Evolutionary conservation across 2,888 invertebrate species (phyloP), one percentile per base, ranked within the genome.

Genomic region (Lepidochrysops patricia): DNA sequence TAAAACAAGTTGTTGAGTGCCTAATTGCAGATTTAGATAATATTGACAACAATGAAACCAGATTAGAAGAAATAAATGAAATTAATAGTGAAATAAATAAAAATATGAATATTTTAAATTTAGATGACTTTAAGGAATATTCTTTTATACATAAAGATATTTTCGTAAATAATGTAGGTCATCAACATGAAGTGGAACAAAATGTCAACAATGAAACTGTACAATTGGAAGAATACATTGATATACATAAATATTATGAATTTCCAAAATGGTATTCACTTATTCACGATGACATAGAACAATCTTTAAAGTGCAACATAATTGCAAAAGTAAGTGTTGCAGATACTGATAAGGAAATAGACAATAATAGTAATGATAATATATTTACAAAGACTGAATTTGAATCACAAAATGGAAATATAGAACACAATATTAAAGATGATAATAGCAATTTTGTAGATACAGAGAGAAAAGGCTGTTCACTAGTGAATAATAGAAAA

Each of bases 251-350:
- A 43, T 43, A 43, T 43, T 23, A 52, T 29, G 29, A 29, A 29
- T 13, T 1, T 6, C 29, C 4, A 7, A 15, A 54, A 50, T 34
- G 34, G 19, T 19, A n/a, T n/a, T n/a, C n/a, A n/a, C n/a, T 23
- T 43, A 1, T 19, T 19, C 43, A 19, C 2, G 12, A 9, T 32
- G 32, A 54, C 19, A 29, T 54, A 9, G 29, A 54, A 15, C 15
- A 50, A 27, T 19, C 13, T 50, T 34, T 58, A 57, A 57, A 27
- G 9, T 49, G 34, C 12, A 34, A 49, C 25, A 19, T 58, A 13
- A 49, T 58, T 34, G 13, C n/a, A 23, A 49, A 34, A 58, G 50
- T 29, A 5, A 13, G 4, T 19, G 34, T 12, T 12, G n/a, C 4
- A 35, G n/a, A 13, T 26, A 34, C 25, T 13, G n/a, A 15, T 1